These are phyloP conservation scores for Minunthozetes semirufus DNA, from an alignment of 2,888 invertebrate species.

Conservation along the genomic window DNA sequence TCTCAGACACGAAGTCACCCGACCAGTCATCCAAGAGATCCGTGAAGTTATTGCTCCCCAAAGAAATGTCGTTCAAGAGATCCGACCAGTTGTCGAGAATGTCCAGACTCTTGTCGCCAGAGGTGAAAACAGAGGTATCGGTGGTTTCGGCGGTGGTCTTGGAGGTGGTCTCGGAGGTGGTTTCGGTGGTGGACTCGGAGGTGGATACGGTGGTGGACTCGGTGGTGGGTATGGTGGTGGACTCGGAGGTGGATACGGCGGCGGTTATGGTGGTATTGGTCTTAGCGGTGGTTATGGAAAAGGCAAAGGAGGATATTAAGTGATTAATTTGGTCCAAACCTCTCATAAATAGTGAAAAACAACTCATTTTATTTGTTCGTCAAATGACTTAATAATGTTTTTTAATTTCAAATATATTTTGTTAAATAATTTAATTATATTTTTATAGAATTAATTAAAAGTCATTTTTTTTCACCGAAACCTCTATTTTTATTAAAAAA, in stretches of 20 bases:
- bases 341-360: too few species aligned
- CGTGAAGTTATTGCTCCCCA: slow-evolving; percentile 14
- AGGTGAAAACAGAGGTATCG: not conserved
- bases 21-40: slow-evolving; percentile 27
- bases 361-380: too few species aligned
- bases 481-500: too few species aligned
- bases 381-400: too few species aligned
- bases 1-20: not conserved
- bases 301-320: not conserved
- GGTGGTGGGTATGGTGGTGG: not conserved
- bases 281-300: not conserved
- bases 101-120: slow-evolving; percentile 21
- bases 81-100: slow-evolving; percentile 14
- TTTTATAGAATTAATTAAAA: too few species aligned
- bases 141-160: not conserved
- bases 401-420: too few species aligned
- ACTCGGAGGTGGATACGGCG: not conserved
- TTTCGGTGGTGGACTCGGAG: not conserved
- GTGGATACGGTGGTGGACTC: not conserved
- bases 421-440: too few species aligned
- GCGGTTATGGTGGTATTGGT: not conserved
- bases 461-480: too few species aligned
- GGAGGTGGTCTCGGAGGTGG: not conserved
- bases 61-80: not conserved
- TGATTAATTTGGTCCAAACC: too few species aligned